A percentile compares a stretch with the other conserved stretches of the same genome.
These are phyloP conservation scores for Epirrhoe alternata DNA, from an alignment of 2,888 invertebrate genomes.

Conservation along the genomic window DNA sequence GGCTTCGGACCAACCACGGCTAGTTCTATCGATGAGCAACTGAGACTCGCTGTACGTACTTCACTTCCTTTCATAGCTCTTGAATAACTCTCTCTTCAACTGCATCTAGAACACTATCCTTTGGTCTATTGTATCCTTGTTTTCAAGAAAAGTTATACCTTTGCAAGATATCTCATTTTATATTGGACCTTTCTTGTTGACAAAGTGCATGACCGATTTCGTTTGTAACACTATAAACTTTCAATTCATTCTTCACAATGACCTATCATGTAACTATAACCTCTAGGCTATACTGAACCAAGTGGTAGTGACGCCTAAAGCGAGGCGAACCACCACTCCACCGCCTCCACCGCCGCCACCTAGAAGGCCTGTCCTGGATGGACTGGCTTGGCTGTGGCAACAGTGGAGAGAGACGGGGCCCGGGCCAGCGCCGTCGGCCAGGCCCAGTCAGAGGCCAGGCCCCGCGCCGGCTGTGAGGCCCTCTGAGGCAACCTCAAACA, in stretches of 20 bases:
- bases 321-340: conserved; percentile 71
- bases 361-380: conserved; percentile 81
- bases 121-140: conserved; percentile 23
- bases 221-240: conserved; percentile 36
- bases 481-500: conserved; percentile 64
- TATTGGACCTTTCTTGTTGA: neutral
- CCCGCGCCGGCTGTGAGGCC: conserved; percentile 57
- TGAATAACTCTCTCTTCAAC: conserved; percentile 38
- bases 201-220: conserved; percentile 1
- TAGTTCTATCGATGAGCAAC: conserved; percentile 85
- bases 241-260: conserved; percentile 44
- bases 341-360: conserved; percentile 72
- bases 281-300: conserved; percentile 85
- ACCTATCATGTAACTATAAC: conserved; percentile 66
- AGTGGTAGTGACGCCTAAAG: conserved; percentile 84
- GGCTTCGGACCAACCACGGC: conserved; percentile 90
- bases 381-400: conserved; percentile 85
- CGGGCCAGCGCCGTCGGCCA: conserved; percentile 59
- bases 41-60: conserved; percentile 83
- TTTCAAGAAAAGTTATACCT: neutral
- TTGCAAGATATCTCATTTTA: neutral
- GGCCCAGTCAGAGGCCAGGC: conserved; percentile 46
- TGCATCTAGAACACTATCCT: conserved; percentile 4
- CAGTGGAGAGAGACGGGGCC: conserved; percentile 84
- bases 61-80: conserved; percentile 36